These are phyloP conservation scores for Acleris holmiana DNA, from an alignment of 2,888 invertebrate species.

Conservation along the genomic window DNA sequence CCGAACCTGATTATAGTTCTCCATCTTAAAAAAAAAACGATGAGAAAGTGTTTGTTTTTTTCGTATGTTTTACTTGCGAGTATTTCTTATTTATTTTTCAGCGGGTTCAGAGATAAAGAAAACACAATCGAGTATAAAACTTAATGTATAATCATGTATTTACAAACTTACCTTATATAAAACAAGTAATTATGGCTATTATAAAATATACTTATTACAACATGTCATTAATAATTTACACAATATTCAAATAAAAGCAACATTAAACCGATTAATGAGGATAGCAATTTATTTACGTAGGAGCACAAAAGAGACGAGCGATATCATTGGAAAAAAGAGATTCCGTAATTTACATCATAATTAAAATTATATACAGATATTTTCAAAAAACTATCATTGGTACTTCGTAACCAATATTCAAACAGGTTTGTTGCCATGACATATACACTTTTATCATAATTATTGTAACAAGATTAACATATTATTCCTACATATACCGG, in stretches of 20 bases:
- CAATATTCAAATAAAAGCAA: conserved; percentile 79
- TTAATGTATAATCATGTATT: conserved; percentile 84
- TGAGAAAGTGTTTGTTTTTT: too few relatives aligned
- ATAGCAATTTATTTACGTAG: conserved; percentile 69
- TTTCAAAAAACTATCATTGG: conserved; percentile 68
- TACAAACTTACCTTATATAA: conserved; percentile 83
- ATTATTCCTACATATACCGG: conserved; percentile 33
- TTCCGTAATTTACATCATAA: conserved; percentile 78
- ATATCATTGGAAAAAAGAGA: conserved; percentile 78
- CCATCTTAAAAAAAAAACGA: too few relatives aligned
- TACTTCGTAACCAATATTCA: conserved; percentile 47
- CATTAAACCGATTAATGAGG: conserved; percentile 76
- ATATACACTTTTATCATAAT: conserved; percentile 38
- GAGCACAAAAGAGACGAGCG: conserved; percentile 73
- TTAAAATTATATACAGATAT: conserved; percentile 75
- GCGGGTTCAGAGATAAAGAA: conserved; percentile 60
- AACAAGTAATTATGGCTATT: conserved; percentile 84
- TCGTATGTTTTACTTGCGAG: too few relatives aligned
- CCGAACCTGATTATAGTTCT: too few relatives aligned
- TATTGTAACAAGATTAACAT: conserved; percentile 36
- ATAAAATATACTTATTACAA: conserved; percentile 81
- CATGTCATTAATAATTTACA: conserved; percentile 83
- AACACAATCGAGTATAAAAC: conserved; percentile 82
- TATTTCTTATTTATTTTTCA: background rate
- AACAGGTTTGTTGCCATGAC: conserved; percentile 45